Base-by-base conservation (phyloP, 2,888 invertebrate species). In the Rhorus exstirpatorius region DNA sequence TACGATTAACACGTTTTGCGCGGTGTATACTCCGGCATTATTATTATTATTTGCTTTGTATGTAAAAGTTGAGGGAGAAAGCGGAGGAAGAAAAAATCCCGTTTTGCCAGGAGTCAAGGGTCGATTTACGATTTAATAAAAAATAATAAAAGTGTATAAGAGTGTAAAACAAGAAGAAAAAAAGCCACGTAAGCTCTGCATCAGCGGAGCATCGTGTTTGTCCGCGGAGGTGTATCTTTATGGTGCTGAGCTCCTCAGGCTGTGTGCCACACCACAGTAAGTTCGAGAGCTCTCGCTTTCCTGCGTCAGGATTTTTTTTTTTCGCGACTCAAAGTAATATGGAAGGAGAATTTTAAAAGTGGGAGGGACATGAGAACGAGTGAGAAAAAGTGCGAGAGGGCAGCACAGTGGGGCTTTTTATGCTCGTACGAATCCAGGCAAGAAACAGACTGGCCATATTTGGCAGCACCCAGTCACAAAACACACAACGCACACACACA, bases 381-480 rank as follows among this genome's bases (percentile, higher is more conserved):
- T 14, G 53, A 58, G 26, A 65, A 31, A 51, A 79, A 14, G 58
- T 44, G 71, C 49, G 70, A 53, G 70, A 44, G 61, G 21, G 68
- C 14, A 55, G 46, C 26, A 31, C 17, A 17, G 49, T 21, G 31
- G 49, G 65, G 44, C 24, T 44, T 53, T 49, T 35, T 53, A 44
- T n/a, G 41, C 72, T 70, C 72, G 77, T 31, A 70, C 70, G 75
- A 83, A 86, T 85, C 86, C 81, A 85, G 87, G 76, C 83, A 84
- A 86, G 87, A 85, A 86, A 84, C 83, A 81, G 65, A 84, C 85
- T 86, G 87, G 60, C 88, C 87, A 86, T 88, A 88, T 88, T 87
- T 86, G 88, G 88, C 76, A 80, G 70, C 85, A 81, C 84, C 83
- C 81, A 8, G 84, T 79, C 82, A 86, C 80, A 38, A 8, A 38